phyloP scores from a whole-genome alignment of 2,888 invertebrate genomes.

The Prenolepis imparis region DNA sequence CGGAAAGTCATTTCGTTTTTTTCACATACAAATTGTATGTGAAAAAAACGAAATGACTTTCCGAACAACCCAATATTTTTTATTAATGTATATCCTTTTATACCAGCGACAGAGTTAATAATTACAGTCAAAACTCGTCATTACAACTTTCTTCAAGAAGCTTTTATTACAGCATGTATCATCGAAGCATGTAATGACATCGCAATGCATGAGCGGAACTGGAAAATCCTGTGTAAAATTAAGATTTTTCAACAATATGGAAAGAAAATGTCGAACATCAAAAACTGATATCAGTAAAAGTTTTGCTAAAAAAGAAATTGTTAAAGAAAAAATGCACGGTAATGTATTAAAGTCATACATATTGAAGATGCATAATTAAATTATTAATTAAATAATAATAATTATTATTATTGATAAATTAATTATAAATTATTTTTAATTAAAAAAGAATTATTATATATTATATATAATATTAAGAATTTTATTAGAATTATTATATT shows the following conservation, averaged over 20 bases:
- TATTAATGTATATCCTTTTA: neutral
- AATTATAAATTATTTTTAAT: too few relatives aligned
- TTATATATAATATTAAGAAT: too few relatives aligned
- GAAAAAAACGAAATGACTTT: too few relatives aligned
- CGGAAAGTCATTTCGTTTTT: too few relatives aligned
- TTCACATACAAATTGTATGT: too few relatives aligned
- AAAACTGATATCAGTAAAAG: neutral
- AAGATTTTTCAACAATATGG: slow-evolving; percentile 54
- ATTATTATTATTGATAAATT: too few relatives aligned
- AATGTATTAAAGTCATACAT: slow-evolving; percentile 40
- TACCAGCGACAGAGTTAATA: neutral
- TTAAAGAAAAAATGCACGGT: slow-evolving; percentile 6
- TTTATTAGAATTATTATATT: neutral
- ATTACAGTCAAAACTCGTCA: slow-evolving; percentile 18
- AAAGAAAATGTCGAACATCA: slow-evolving; percentile 46
- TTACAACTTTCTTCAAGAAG: slow-evolving; percentile 11
- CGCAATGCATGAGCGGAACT: slow-evolving; percentile 54
- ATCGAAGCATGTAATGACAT: slow-evolving; percentile 55
- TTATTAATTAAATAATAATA: slow-evolving; percentile 14
- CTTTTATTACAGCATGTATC: slow-evolving; percentile 50
- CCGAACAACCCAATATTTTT: too few relatives aligned
- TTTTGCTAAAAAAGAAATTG: neutral
- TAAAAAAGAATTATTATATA: too few relatives aligned
- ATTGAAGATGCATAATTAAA: neutral
- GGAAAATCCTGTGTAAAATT: slow-evolving; percentile 69